Base-by-base conservation (phyloP, 1,140 invertebrate species). In the Episyrphus balteatus region DNA sequence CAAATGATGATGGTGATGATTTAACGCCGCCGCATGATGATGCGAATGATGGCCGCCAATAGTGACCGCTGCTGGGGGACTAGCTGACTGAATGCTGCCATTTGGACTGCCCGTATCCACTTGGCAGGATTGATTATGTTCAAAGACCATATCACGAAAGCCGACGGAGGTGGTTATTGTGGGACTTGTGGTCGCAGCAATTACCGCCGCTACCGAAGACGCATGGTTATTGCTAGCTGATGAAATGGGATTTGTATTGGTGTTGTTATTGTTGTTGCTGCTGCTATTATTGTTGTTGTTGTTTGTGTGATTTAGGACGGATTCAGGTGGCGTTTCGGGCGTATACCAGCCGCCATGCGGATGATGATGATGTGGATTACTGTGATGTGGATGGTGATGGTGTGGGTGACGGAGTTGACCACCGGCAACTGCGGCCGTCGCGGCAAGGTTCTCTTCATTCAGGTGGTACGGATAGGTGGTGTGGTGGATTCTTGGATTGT, bases 101-200 rank as follows among this genome's bases (percentile, higher is more conserved):
- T 59, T 66, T 10, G 66, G 66, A 47, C 66, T 68, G 47, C 65
- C 61, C 13, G 60, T 62, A 43, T 68, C 66, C 61, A 68, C 55
- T 46, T 68, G 66, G 37, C 66, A 68, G 37, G 53, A 56, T 48
- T 65, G 62, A 30, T 62, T 67, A 50, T 66, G 65, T 48, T 68
- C 66, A 43, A 68, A 68, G 44, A 68, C 59, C 65, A 68, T 68
- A 44, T 68, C 66, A 41, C 66, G 61, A 42, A 66, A 68, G 5
- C 62, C 64, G 2, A 47, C 44, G 1, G 42, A 21, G 2, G 42
- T 41, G n/a, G 43, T 3, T 30, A 47, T 45, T n/a, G 49, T 31
- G 13, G 63, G 57, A 47, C 60, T 62, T 14, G 46, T 46, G 14
- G 47, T 47, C 3, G 46, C 50, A 1, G 46, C 38, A 10, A 58